Percentiles rank a stretch among this genome's conserved stretches.
These are phyloP conservation scores for Ophioninae sp. DNA, from an alignment of 2,888 invertebrate genomes.

Conservation along the genomic window DNA sequence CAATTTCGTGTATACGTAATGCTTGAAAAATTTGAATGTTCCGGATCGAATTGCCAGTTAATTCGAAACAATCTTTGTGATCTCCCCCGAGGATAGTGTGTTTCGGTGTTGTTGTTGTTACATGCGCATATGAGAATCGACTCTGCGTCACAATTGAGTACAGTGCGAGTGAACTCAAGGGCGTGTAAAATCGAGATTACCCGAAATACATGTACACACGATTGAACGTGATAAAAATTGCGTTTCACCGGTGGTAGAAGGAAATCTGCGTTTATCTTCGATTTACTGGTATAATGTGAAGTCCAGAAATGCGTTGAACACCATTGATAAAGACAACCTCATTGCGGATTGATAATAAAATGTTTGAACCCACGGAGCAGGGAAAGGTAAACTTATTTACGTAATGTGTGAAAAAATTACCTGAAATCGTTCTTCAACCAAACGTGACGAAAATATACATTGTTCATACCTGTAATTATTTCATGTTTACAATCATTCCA, in stretches of 20 bases:
- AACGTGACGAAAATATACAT: conserved; percentile 24
- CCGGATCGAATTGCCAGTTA: conserved; percentile 9
- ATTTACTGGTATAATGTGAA: conserved; percentile 16
- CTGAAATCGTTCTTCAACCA: background rate
- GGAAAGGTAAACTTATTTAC: conserved; percentile 73
- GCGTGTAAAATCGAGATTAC: conserved; percentile 56
- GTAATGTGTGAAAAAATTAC: conserved; percentile 8
- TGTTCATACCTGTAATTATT: background rate
- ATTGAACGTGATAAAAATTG: conserved; percentile 42
- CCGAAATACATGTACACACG: conserved; percentile 22
- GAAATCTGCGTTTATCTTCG: conserved; percentile 5
- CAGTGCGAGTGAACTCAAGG: conserved; percentile 48
- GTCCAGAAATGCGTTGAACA: conserved; percentile 51
- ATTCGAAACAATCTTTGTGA: conserved; percentile 11
- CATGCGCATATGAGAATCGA: conserved; percentile 40
- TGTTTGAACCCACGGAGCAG: conserved; percentile 78
- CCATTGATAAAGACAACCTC: conserved; percentile 18
- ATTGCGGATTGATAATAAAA: conserved; percentile 59
- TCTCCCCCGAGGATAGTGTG: background rate
- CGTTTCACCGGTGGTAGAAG: conserved; percentile 37
- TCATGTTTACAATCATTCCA: background rate
- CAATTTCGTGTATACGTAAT: conserved; percentile 5
- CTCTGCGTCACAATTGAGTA: conserved; percentile 54
- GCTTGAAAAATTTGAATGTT: background rate
- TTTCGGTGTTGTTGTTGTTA: conserved; percentile 37